Evolutionary conservation across 2,888 invertebrate species (phyloP), one percentile per base, ranked within the genome.

Genomic region (Agrochola lota): DNA sequence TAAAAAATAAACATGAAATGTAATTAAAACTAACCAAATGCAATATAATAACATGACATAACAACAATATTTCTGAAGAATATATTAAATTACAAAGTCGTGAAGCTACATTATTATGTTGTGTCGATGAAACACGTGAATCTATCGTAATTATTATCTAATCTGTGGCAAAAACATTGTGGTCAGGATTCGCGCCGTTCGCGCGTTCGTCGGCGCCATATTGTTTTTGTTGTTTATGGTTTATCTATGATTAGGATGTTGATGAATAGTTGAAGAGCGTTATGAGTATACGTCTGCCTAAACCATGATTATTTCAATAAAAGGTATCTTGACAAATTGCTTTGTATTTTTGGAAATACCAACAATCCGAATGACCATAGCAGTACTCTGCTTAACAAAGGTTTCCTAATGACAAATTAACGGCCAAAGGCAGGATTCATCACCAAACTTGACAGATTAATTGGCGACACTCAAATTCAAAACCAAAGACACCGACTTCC

Each of bases 101-200:
- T 84, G 84, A 69, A 64, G 49, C 43, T 78, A 57, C 17, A n/a
- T 57, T 23, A 75, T 57, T 64, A 62, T n/a, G 46, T 57, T 66
- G 60, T 62, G 17, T 64, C 26, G 6, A 64, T 49, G 59, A 70
- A 81, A 68, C 78, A 74, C 69, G 69, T 85, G 77, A 64, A 52
- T n/a, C n/a, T 63, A 76, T 85, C 59, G 63, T 82, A 85, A 60
- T 85, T 75, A 85, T 71, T 81, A 66, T 66, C 52, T 82, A 60
- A 82, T 82, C 81, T 85, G 74, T 74, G 60, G 81, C 60, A 85
- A 81, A 85, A 85, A 85, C 66, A 62, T 85, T 74, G 85, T 59
- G 66, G 82, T 74, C 57, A 52, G 64, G 12, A 69, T 74, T 49
- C 82, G 82, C 82, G 85, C 74, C 70, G 67, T 40, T 35, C 11